These are phyloP conservation scores for Carapus acus DNA, from an alignment of 2,797 vertebrate genomes.

Conservation along the genomic window DNA sequence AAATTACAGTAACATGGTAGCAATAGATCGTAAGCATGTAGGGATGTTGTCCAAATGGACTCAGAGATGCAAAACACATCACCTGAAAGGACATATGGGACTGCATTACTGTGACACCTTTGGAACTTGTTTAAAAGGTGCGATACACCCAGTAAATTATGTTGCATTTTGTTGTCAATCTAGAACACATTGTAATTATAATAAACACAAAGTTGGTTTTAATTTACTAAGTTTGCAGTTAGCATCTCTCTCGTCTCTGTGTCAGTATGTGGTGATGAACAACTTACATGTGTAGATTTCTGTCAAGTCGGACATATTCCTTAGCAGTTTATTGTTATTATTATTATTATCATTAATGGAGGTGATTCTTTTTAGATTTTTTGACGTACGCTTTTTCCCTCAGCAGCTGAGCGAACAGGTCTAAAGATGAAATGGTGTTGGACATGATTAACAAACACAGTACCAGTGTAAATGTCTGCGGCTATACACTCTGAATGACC, in stretches of 20 bases:
- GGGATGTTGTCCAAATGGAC: too few species aligned
- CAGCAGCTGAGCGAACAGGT: constrained; percentile 51
- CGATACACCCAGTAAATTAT: background rate
- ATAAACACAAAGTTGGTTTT: constrained; percentile 32
- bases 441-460: constrained; percentile 72
- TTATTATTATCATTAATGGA: constrained; percentile 36
- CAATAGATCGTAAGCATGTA: too few species aligned
- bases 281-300: too few species aligned
- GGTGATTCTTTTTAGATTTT: constrained; percentile 29
- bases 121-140: background rate
- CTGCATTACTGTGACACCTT: background rate
- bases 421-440: constrained; percentile 65
- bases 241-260: constrained; percentile 11
- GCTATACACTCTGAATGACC: constrained; percentile 64
- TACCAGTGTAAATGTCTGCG: constrained; percentile 65
- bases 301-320: constrained; percentile 35
- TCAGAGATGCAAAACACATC: constrained; percentile 3
- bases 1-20: too few species aligned
- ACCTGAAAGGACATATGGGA: background rate
- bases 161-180: background rate
- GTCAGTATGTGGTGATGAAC: constrained; percentile 3
- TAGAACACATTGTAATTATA: constrained; percentile 20
- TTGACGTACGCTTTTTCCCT: background rate
- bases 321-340: constrained; percentile 24
- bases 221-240: constrained; percentile 10